phyloP scores from a whole-genome alignment of 1,140 invertebrate genomes.

The Melitaea cinxia region DNA sequence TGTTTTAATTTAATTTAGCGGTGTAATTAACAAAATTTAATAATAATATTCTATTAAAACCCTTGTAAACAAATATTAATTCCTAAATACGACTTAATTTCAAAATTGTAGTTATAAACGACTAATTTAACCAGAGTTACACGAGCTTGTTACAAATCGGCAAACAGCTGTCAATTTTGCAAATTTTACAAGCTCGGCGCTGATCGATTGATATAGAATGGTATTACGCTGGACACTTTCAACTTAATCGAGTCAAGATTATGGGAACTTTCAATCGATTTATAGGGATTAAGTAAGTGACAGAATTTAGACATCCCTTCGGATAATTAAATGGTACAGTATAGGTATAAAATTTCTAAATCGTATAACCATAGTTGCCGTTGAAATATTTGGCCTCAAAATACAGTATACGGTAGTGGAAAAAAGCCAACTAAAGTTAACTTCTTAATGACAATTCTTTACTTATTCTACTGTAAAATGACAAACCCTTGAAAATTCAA shows the following conservation, averaged over 20 bases:
- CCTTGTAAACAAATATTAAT: neutral
- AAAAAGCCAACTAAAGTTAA: no score
- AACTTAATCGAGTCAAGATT: conserved; percentile 41
- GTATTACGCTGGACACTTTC: conserved; percentile 44
- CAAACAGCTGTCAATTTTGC: conserved; percentile 37
- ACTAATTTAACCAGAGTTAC: conserved; percentile 31
- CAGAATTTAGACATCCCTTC: no score
- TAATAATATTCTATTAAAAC: neutral
- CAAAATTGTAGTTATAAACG: conserved; percentile 30
- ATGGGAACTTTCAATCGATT: conserved; percentile 28
- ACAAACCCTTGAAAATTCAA: no score
- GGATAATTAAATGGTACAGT: no score
- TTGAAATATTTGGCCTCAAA: no score
- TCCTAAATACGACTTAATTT: conserved; percentile 11
- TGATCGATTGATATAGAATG: conserved; percentile 41
- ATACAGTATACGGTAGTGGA: no score
- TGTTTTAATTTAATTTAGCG: no score
- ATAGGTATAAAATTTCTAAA: no score
- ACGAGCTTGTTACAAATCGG: conserved; percentile 36
- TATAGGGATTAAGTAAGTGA: conserved; percentile 14
- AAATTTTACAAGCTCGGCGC: conserved; percentile 24
- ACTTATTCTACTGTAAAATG: no score
- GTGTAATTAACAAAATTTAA: neutral
- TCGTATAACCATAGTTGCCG: no score
- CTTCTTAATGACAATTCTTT: no score